phyloP scores from a whole-genome alignment of 2,888 invertebrate species.

The Drosophila parthenogenetica region DNA sequence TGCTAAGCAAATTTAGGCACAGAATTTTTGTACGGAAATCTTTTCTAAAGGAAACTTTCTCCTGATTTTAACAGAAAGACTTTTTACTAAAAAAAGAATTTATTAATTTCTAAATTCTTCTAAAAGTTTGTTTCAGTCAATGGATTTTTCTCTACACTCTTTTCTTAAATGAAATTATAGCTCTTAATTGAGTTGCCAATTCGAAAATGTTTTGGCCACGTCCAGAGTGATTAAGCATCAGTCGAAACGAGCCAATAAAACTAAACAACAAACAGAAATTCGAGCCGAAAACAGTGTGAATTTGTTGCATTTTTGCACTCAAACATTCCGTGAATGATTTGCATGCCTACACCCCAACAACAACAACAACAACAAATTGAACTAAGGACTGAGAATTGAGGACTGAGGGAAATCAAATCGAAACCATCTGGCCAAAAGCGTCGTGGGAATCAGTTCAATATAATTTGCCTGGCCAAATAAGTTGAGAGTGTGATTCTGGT shows the following conservation, averaged over 20 bases:
- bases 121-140: neutral
- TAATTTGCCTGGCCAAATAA: constrained; percentile 70
- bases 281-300: constrained; percentile 49
- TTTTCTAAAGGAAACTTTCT: no score
- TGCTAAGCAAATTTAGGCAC: neutral
- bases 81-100: no score
- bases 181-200: constrained; percentile 46
- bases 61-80: no score
- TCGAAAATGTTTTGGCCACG: constrained; percentile 41
- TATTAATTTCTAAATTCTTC: neutral
- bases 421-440: constrained; percentile 75
- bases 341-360: constrained; percentile 57
- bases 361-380: constrained; percentile 30
- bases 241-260: constrained; percentile 15
- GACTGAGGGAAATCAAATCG: constrained; percentile 73
- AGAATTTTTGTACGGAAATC: neutral
- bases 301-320: constrained; percentile 51
- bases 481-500: constrained; percentile 53
- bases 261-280: constrained; percentile 15
- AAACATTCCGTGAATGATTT: constrained; percentile 75
- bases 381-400: constrained; percentile 42
- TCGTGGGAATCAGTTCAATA: constrained; percentile 81
- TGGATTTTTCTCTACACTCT: neutral
- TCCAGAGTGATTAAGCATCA: constrained; percentile 55
- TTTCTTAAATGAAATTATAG: constrained; percentile 15